Conservation (phyloP, 2,888 invertebrate genomes). For the Netelia fuscicornis region DNA sequence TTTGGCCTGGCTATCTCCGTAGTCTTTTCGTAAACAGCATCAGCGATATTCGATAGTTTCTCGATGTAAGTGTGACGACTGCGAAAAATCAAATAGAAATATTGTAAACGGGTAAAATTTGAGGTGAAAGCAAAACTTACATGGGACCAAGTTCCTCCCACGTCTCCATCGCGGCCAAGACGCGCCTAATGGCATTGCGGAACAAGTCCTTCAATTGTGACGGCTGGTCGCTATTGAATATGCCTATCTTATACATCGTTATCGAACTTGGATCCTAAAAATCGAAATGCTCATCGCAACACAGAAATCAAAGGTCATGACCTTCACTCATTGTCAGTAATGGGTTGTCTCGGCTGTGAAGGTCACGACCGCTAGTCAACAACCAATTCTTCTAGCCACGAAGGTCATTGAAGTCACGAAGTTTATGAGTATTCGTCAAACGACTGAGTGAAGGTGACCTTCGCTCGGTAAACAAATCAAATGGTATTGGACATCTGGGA, state of each 20-base stretch:
- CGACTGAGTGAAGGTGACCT: too few relatives aligned
- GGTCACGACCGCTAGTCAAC: neutral
- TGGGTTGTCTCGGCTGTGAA: neutral
- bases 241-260: constrained; percentile 68
- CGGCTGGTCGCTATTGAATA: constrained; percentile 60
- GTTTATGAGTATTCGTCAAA: neutral
- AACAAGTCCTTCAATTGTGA: constrained; percentile 68
- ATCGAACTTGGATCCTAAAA: constrained; percentile 75
- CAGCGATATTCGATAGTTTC: constrained; percentile 73
- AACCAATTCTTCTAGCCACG: neutral
- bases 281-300: neutral
- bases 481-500: neutral
- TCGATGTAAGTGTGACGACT: constrained; percentile 53
- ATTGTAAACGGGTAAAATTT: neutral
- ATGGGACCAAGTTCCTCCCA: constrained; percentile 75
- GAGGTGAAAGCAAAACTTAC: constrained; percentile 60
- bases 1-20: neutral
- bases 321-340: neutral
- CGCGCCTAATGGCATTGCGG: neutral
- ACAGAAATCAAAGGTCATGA: neutral
- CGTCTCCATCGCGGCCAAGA: constrained; percentile 66
- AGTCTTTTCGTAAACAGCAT: constrained; percentile 61
- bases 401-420: neutral
- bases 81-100: neutral
- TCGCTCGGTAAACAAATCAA: neutral